Base-by-base conservation (phyloP, 1,140 invertebrate species). In the Ooceraea biroi region DNA sequence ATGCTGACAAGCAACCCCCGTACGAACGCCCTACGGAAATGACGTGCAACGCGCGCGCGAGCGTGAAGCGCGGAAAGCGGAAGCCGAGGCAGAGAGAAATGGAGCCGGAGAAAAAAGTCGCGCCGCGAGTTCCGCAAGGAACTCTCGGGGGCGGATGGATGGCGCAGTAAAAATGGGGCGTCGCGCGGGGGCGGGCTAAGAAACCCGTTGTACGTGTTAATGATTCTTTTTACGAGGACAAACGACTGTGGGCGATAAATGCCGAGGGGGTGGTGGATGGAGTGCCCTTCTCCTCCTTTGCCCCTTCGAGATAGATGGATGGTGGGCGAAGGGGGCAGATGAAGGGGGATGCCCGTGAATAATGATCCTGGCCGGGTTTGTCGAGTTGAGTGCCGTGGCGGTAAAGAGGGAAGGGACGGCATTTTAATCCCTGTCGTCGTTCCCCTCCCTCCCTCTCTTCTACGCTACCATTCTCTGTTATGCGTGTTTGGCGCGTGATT, bases 141-240 rank as follows among this genome's bases (percentile, higher is more conserved):
- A 55, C n/a, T 22, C 4, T 7, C 36, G 36, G 36, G 52, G 52
- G 52, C 52, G 52, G 52, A 55, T 22, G 52, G 52, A 19, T 19
- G 7, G 36, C 36, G 36, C 36, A 3, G 7, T 36, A 36, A 36
- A 36, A 36, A 36, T 36, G 36, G n/a, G n/a, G 36, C 36, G 36
- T 36, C 7, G 36, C 36, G 36, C 2, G 36, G 36, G 36, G 7
- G 50, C 22, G n/a, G 27, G n/a, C 11, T 85, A 89, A 89, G 83
- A 89, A 89, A 89, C 82, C 60, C 66, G 65, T 65, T 66, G 85
- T 84, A 77, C 74, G 66, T 85, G 88, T 89, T 89, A 89, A 89
- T 84, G 88, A 89, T 89, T 87, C 88, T 87, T 89, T 89, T 89
- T 89, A 87, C 73, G 63, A 68, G 73, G 82, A 85, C 88, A 89